Conservation (phyloP, 2,797 vertebrate species). For the Taenioides sp. region DNA sequence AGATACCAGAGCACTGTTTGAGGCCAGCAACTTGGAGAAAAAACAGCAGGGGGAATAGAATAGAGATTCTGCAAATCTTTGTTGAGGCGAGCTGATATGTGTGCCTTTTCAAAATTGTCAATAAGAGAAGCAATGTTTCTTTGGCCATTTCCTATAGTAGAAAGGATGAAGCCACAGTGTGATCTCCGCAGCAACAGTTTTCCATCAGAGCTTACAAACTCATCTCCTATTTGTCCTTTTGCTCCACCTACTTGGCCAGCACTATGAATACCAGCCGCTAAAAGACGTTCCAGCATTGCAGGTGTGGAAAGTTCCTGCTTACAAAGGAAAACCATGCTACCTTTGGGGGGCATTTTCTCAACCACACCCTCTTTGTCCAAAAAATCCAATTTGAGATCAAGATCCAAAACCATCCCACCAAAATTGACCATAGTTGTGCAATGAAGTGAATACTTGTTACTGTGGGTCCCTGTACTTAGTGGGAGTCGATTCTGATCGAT, state of each 20-base stretch:
- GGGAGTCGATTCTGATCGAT: constrained; percentile 76
- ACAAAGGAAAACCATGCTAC: constrained; percentile 78
- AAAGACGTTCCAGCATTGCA: constrained; percentile 77
- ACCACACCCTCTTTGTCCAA: constrained; percentile 70
- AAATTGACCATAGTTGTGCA: constrained; percentile 73
- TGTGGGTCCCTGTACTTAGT: constrained; percentile 58
- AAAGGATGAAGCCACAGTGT: constrained; percentile 79
- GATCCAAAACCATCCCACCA: constrained; percentile 69
- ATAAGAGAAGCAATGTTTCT: constrained; percentile 64
- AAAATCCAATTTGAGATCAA: constrained; percentile 70
- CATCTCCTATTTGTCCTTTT: constrained; percentile 77
- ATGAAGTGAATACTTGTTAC: constrained; percentile 58
- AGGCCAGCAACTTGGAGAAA: constrained; percentile 71
- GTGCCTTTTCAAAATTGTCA: constrained; percentile 75
- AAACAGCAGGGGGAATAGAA: constrained; percentile 65
- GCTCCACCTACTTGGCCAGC: constrained; percentile 78
- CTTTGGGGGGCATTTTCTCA: constrained; percentile 73
- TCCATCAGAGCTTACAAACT: constrained; percentile 82
- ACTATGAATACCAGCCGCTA: constrained; percentile 73
- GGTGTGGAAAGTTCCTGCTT: constrained; percentile 82
- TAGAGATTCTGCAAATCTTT: constrained; percentile 76
- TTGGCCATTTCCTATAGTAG: constrained; percentile 69
- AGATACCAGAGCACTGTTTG: constrained; percentile 81
- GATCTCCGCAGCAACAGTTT: constrained; percentile 77
- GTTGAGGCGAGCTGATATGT: constrained; percentile 71